phyloP scores from a whole-genome alignment of 2,113 vertebrate genomes.

The Silurus glanis region DNA sequence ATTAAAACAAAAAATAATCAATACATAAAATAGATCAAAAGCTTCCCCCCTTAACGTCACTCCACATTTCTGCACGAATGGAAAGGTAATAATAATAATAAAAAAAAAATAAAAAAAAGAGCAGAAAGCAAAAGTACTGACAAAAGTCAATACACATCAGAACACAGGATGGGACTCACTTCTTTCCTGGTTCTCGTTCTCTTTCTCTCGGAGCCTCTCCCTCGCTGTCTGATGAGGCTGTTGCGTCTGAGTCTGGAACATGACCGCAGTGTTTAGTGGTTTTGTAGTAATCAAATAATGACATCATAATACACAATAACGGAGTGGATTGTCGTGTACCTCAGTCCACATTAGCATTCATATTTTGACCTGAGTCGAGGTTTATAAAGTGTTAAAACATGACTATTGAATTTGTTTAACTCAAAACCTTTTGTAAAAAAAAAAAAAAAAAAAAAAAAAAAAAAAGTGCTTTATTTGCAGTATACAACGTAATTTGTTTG shows the following conservation, averaged over 20 bases:
- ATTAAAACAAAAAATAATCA: too few species aligned
- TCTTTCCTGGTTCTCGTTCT: conserved; percentile 78
- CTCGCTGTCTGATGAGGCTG: conserved; percentile 88
- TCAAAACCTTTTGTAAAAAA: not conserved
- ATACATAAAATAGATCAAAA: too few species aligned
- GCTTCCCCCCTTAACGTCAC: too few species aligned
- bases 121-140: not conserved
- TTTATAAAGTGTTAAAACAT: not conserved
- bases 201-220: conserved; percentile 78
- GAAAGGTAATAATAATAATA: too few species aligned
- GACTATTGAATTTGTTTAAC: not conserved
- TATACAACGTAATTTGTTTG: not conserved
- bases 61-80: too few species aligned
- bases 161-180: conserved; percentile 67
- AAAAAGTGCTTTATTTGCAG: not conserved
- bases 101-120: too few species aligned
- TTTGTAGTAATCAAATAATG: not conserved
- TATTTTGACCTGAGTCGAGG: not conserved
- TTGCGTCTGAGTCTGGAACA: conserved; percentile 83
- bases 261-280: not conserved
- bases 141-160: not conserved
- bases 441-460: too few species aligned
- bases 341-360: not conserved
- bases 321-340: not conserved
- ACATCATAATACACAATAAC: not conserved